phyloP scores from a whole-genome alignment of 2,113 vertebrate species.

The Ascaphus truei region DNA sequence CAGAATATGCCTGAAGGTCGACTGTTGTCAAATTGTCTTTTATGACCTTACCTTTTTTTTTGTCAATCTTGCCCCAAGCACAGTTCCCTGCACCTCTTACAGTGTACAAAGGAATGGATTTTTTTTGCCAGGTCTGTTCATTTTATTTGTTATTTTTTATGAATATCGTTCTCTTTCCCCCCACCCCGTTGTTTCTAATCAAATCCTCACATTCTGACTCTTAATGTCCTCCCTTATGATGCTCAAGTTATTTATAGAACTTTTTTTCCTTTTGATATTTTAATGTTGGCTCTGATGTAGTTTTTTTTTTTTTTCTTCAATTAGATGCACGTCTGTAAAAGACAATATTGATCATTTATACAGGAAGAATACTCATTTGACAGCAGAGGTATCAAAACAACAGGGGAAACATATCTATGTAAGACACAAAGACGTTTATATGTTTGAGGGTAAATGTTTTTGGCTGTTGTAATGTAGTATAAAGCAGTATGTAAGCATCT shows the following conservation, averaged over 20 bases:
- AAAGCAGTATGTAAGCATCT: conserved; percentile 38
- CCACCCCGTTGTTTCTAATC: too few relatives aligned
- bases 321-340: conserved; percentile 75
- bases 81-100: not conserved
- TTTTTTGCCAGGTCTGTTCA: conserved; percentile 60
- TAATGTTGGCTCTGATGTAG: conserved; percentile 68
- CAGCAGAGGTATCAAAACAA: conserved; percentile 68
- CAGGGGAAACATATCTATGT: conserved; percentile 62
- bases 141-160: conserved; percentile 35
- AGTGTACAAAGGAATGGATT: conserved; percentile 63
- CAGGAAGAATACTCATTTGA: conserved; percentile 71
- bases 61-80: conserved; percentile 21
- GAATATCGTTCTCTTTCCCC: conserved; percentile 53
- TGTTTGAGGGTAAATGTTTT: conserved; percentile 52
- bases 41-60: conserved; percentile 68
- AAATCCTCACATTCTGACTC: too few relatives aligned
- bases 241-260: too few relatives aligned
- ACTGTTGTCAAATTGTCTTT: conserved; percentile 68
- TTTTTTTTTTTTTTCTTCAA: conserved; percentile 58
- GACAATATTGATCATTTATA: conserved; percentile 68
- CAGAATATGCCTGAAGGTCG: conserved; percentile 53
- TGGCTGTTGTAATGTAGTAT: conserved; percentile 62
- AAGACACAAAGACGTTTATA: conserved; percentile 68
- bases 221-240: too few relatives aligned
- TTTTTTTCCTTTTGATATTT: conserved; percentile 50